A percentile compares a stretch with the other conserved stretches of the same genome.
These are phyloP conservation scores for Amphipoea lucens DNA, from an alignment of 2,888 invertebrate genomes.

Conservation along the genomic window DNA sequence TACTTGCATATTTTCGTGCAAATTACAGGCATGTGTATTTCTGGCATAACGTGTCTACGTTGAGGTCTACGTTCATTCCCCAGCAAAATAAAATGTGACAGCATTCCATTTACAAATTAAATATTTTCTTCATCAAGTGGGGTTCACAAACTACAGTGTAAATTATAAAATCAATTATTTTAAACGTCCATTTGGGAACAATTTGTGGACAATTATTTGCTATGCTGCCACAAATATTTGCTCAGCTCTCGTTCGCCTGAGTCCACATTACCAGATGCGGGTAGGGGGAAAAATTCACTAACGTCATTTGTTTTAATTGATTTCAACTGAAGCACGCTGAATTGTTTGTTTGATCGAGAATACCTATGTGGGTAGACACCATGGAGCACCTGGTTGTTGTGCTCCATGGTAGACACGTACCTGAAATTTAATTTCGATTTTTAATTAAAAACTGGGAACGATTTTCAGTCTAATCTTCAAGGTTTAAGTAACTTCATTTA, in stretches of 20 bases:
- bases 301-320: slow-evolving; percentile 51
- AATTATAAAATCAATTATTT: slow-evolving; percentile 61
- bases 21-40: too few relatives aligned
- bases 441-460: slow-evolving; percentile 7
- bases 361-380: neutral
- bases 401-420: neutral
- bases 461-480: neutral
- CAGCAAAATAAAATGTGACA: too few relatives aligned
- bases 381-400: too few relatives aligned
- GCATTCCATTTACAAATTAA: slow-evolving; percentile 5
- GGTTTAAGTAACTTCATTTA: slow-evolving; percentile 10
- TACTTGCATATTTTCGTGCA: neutral
- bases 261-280: slow-evolving; percentile 35
- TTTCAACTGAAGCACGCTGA: slow-evolving; percentile 13
- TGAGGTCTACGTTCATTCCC: neutral
- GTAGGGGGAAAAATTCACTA: slow-evolving; percentile 43
- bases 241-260: slow-evolving; percentile 43
- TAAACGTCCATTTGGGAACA: slow-evolving; percentile 45
- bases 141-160: slow-evolving; percentile 35
- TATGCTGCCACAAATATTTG: slow-evolving; percentile 61
- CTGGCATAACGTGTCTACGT: too few relatives aligned
- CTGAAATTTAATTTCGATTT: slow-evolving; percentile 21
- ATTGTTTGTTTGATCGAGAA: slow-evolving; percentile 28
- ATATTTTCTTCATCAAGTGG: slow-evolving; percentile 12
- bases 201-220: slow-evolving; percentile 60